phyloP scores from a whole-genome alignment of 2,113 vertebrate genomes.

The Petrocephalus zakoni region DNA sequence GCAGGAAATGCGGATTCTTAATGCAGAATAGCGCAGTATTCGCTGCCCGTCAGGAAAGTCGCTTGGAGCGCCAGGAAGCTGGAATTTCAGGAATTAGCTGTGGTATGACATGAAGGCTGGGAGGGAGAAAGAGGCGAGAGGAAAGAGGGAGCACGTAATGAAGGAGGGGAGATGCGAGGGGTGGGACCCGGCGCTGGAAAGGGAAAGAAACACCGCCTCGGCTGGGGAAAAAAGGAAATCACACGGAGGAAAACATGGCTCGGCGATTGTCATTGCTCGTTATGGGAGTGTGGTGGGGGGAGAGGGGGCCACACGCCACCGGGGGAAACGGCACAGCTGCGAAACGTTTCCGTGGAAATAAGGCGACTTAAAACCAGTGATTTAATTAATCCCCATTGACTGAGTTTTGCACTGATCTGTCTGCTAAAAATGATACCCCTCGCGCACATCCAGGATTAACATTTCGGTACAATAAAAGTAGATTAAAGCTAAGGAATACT shows the following conservation, averaged over 20 bases:
- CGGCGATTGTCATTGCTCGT: conserved; percentile 26
- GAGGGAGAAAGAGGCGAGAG: conserved; percentile 47
- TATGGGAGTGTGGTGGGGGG: neutral
- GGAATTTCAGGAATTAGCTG: conserved; percentile 71
- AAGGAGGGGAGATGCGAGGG: conserved; percentile 38
- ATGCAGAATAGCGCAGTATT: conserved; percentile 34
- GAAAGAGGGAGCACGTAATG: conserved; percentile 46
- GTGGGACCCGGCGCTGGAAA: conserved; percentile 36
- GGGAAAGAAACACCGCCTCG: conserved; percentile 36
- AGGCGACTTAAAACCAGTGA: neutral
- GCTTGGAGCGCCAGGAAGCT: conserved; percentile 59
- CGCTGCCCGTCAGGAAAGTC: conserved; percentile 45
- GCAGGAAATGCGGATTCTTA: conserved; percentile 17
- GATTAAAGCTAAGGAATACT: neutral
- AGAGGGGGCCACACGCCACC: neutral
- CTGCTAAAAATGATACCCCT: neutral
- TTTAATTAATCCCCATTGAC: conserved; percentile 41
- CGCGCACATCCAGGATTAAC: conserved; percentile 39
- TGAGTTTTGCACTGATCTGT: conserved; percentile 23
- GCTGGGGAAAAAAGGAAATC: conserved; percentile 40
- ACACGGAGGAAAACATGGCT: conserved; percentile 26
- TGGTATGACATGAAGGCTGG: conserved; percentile 65
- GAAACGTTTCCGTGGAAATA: neutral
- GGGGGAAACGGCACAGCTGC: neutral
- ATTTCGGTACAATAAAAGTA: neutral